Conservation (phyloP, 2,888 invertebrate genomes). For the Eupeodes latifasciatus region DNA sequence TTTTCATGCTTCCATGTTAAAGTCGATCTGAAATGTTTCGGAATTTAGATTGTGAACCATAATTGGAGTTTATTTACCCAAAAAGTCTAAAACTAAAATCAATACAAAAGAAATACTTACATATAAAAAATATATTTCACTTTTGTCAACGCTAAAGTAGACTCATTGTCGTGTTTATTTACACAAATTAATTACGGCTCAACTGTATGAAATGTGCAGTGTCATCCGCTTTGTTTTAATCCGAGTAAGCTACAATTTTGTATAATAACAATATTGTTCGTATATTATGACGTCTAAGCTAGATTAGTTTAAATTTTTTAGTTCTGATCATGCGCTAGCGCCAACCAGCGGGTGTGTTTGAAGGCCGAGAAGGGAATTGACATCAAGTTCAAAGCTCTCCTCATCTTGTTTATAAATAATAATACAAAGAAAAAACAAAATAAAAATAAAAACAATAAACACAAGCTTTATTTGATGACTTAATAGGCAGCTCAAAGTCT, state of each 20-base stretch:
- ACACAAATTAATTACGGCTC: too few species aligned
- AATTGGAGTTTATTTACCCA: too few species aligned
- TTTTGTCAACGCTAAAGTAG: too few species aligned
- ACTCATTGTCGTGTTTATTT: too few species aligned
- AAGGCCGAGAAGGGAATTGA: not conserved
- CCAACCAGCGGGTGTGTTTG: not conserved
- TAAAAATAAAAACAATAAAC: not conserved
- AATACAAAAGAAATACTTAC: too few species aligned
- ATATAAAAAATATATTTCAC: too few species aligned
- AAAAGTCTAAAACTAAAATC: too few species aligned
- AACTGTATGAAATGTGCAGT: not conserved
- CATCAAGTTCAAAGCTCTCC: conserved; percentile 25
- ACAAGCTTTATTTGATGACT: not conserved
- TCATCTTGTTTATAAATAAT: not conserved
- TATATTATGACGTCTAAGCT: not conserved
- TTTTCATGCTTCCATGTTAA: too few species aligned
- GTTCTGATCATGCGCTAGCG: conserved; percentile 16
- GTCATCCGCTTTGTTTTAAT: not conserved
- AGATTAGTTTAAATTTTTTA: not conserved
- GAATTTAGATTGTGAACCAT: too few species aligned
- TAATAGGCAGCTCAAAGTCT: conserved; percentile 1
- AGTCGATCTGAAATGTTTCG: too few species aligned
- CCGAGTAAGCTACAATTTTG: too few species aligned
- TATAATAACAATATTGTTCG: not conserved
- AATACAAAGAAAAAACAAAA: not conserved